phyloP scores from a whole-genome alignment of 2,113 vertebrate species.

The Mobula hypostoma region DNA sequence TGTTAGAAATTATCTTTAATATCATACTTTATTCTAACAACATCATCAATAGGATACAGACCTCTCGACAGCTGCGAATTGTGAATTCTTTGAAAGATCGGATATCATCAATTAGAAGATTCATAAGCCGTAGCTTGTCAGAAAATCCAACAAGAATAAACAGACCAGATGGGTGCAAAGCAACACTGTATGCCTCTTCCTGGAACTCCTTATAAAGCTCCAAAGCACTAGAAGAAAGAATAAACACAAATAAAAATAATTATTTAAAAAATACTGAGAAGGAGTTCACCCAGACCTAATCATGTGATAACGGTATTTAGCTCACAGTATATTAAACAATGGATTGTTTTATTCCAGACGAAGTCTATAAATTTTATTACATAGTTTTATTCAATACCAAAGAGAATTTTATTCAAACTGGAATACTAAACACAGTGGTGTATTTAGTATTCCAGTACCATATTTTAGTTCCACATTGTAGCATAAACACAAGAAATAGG shows the following conservation, averaged over 20 bases:
- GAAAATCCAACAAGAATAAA: conserved; percentile 83
- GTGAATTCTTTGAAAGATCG: conserved; percentile 74
- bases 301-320: not conserved
- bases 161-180: conserved; percentile 84
- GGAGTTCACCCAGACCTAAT: not conserved
- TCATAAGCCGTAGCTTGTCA: conserved; percentile 82
- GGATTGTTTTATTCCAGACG: not conserved
- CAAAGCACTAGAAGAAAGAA: conserved; percentile 59
- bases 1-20: not conserved
- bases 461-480: too few species aligned
- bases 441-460: not conserved
- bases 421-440: not conserved
- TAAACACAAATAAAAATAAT: not conserved
- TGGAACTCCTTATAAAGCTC: conserved; percentile 80
- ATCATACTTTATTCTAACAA: not conserved
- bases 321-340: not conserved
- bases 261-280: not conserved
- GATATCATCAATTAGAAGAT: conserved; percentile 80
- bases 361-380: not conserved
- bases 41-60: conserved; percentile 45
- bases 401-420: too few species aligned
- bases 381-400: not conserved
- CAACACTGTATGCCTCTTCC: conserved; percentile 74
- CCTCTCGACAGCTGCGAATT: conserved; percentile 80
- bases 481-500: too few species aligned